Base-by-base conservation (phyloP, 2,113 vertebrate species). In the Aleadryas rufinucha region DNA sequence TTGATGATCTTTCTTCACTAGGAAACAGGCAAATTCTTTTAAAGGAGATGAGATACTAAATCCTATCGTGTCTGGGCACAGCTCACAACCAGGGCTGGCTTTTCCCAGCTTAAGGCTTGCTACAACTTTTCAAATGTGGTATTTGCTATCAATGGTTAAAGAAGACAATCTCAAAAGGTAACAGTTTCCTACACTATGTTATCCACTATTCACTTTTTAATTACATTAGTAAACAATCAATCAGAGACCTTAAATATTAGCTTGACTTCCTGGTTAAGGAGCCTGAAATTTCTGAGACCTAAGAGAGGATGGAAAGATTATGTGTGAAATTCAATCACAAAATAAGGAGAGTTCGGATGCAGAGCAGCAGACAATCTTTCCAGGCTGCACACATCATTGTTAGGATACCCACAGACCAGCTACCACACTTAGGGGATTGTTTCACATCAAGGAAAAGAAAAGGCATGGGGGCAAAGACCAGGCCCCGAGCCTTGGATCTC, bases 361-460 rank as follows among this genome's bases (percentile, higher is more conserved):
- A 89, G 79, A 75, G 41, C 44, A 66, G 57, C 49, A 54, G 53
- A 18, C 61, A 52, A 10, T 50, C 50, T 65, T 63, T 66, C 50
- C 60, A 37, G 28, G 65, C 65, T 60, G 83, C 60, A 81, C 1
- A 0, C 19, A 59, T 23, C 72, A 86, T 71, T 81, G 90, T 82
- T 72, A 89, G 80, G 60, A 93, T 90, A 92, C 53, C 33, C 86
- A 71, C 44, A 92, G 69, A 52, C 31, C 69, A 87, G 63, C 76
- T 81, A 90, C 42, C 72, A 87, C 80, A 93, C 80, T 87, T 71
- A 57, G 0, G 5, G 53, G 65, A 87, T 91, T 91, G 87, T 95
- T 95, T 71, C 68, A 89, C 69, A 64, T 92, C 69, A 93, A 84
- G 84, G 57, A 11, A 65, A 50, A 83, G 80, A 78, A 81, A 90